These are phyloP conservation scores for Capricornis sumatraensis DNA, from an alignment of 2,113 vertebrate species.

Conservation along the genomic window DNA sequence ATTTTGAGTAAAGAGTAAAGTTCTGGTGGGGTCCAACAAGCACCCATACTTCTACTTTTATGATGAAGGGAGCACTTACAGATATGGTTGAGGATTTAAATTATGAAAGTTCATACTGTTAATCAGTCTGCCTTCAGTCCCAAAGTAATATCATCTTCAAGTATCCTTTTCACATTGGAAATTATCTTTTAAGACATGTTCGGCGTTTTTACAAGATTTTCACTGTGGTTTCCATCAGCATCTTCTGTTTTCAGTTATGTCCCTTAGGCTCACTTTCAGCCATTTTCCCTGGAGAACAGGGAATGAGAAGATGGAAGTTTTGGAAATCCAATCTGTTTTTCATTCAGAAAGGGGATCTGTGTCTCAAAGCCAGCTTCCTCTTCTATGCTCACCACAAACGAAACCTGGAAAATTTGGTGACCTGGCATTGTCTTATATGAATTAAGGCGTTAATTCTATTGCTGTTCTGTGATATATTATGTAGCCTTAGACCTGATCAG, in stretches of 20 bases:
- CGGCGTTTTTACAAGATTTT: neutral
- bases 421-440: neutral
- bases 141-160: neutral
- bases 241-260: neutral
- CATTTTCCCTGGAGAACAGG: neutral
- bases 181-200: neutral
- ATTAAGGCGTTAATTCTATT: neutral
- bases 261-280: neutral
- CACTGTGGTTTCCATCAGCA: neutral
- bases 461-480: neutral
- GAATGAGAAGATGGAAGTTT: neutral
- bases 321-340: neutral
- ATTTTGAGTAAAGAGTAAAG: neutral
- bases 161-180: neutral
- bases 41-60: neutral
- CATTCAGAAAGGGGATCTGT: neutral
- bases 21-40: neutral
- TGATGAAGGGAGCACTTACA: neutral
- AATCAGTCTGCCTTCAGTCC: neutral
- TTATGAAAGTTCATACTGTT: neutral
- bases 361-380: neutral
- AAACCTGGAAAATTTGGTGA: neutral
- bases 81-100: neutral
- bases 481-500: neutral
- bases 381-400: neutral